Conservation (phyloP, 2,888 invertebrate genomes). For the Mayetiola destructor region DNA sequence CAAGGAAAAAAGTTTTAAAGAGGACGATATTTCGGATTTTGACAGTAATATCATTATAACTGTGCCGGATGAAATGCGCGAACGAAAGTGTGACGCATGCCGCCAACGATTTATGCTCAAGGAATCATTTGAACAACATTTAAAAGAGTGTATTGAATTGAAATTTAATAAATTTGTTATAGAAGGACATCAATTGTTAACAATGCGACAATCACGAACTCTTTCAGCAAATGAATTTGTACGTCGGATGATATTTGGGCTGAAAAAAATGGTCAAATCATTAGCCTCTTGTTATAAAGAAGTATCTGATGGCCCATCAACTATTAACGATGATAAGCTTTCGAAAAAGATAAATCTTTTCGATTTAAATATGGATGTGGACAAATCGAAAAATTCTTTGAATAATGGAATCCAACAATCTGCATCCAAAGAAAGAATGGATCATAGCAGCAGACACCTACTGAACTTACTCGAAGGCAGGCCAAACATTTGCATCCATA, state of each 20-base stretch:
- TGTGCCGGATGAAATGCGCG: constrained; percentile 32
- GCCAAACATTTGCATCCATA: not conserved
- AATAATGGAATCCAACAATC: not conserved
- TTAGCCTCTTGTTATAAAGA: constrained; percentile 11
- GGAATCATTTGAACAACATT: constrained; percentile 29
- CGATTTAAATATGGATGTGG: not conserved
- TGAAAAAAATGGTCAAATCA: constrained; percentile 26
- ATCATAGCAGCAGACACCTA: not conserved
- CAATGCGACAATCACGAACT: constrained; percentile 28
- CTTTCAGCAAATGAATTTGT: constrained; percentile 34
- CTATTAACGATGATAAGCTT: not conserved
- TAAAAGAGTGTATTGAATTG: constrained; percentile 31
- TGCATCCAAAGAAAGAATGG: not conserved
- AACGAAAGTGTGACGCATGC: constrained; percentile 32
- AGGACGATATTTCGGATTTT: constrained; percentile 32
- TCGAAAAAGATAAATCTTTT: not conserved
- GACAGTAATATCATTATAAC: constrained; percentile 30
- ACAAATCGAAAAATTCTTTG: not conserved
- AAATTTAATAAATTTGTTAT: constrained; percentile 29
- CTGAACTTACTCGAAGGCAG: not conserved
- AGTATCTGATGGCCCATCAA: not conserved
- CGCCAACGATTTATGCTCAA: constrained; percentile 33
- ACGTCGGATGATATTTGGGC: constrained; percentile 31
- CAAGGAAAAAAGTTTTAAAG: constrained; percentile 32
- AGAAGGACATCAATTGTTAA: constrained; percentile 28